Base-by-base conservation (phyloP, 2,113 vertebrate species). In the Meriones unguiculatus region DNA sequence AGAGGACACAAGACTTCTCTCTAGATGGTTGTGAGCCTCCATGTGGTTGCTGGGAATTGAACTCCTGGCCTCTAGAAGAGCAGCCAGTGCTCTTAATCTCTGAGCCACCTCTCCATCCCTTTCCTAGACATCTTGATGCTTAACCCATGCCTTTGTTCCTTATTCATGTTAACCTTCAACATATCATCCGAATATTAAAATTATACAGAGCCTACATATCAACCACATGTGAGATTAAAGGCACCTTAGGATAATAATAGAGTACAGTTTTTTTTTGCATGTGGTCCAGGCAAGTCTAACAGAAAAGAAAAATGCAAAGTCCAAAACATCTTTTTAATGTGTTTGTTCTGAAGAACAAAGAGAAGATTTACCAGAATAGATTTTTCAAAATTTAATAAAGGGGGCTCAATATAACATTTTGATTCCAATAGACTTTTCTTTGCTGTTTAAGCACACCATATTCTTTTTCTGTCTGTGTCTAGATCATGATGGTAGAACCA, bases 271-370 rank as follows among this genome's bases (percentile, higher is more conserved):
- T 25, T 25, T 76, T 30, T 9, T 46, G 52, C 69, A 67, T 25
- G 54, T 67, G 38, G 75, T 25, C n/a, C 62, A 82, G 54, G 80
- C 17, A 69, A 84, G 35, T 69, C 25, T 62, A 95, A 93, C 0
- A 82, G n/a, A 38, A 41, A 25, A 72, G 72, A 65, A 41, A 75
- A 89, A 41, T 84, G 46, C 4, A 81, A 77, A 72, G n/a, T 91
- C 25, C 20, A 1, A 82, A 80, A 6, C 10, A 59, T 77, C 15
- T 20, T 17, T 84, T 87, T 77, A 46, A 70, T 76, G 41, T 5
- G 35, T 95, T 96, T 54, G 38, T 82, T 2, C 20, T 65, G 32
- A 82, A 64, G 46, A 92, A 95, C 14, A 89, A 93, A 57, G 32
- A 62, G 7, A 70, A 72, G 12, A 93, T 85, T 95, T 22, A 86